Percentiles rank a stretch among this genome's conserved stretches.
Conservation (phyloP, 2,113 vertebrate species). For the Serilophus lunatus region DNA sequence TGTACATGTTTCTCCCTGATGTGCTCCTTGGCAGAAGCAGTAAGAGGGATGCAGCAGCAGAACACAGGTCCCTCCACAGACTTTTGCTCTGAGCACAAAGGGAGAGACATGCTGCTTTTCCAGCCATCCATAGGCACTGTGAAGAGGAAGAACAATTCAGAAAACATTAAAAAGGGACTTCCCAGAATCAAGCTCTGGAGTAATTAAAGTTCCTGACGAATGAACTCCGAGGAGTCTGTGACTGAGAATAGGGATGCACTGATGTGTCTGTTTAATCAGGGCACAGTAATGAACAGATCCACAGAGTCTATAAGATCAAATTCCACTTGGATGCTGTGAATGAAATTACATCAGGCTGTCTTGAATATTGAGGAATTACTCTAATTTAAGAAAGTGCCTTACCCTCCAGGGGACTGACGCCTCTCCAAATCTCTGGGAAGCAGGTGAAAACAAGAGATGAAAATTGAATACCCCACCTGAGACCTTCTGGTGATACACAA, state of each 20-base stretch:
- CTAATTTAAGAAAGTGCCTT: neutral
- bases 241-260: neutral
- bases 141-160: neutral
- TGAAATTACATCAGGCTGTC: neutral
- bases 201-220: neutral
- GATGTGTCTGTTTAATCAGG: neutral
- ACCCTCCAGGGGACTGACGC: neutral
- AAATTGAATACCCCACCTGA: neutral
- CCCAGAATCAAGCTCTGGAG: neutral
- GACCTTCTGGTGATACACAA: neutral
- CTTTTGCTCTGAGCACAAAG: neutral
- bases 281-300: neutral
- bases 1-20: rapidly evolving
- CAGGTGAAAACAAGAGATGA: neutral
- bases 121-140: neutral
- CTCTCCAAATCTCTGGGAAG: neutral
- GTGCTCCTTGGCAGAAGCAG: neutral
- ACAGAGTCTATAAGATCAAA: neutral
- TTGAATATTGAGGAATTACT: neutral
- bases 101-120: neutral
- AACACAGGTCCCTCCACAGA: neutral
- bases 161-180: neutral
- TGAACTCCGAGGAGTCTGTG: neutral
- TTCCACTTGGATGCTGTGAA: neutral
- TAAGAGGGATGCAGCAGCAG: neutral